Evolutionary conservation across 2,113 vertebrate species (phyloP).

Genomic region (Epinephelus fuscoguttatus): DNA sequence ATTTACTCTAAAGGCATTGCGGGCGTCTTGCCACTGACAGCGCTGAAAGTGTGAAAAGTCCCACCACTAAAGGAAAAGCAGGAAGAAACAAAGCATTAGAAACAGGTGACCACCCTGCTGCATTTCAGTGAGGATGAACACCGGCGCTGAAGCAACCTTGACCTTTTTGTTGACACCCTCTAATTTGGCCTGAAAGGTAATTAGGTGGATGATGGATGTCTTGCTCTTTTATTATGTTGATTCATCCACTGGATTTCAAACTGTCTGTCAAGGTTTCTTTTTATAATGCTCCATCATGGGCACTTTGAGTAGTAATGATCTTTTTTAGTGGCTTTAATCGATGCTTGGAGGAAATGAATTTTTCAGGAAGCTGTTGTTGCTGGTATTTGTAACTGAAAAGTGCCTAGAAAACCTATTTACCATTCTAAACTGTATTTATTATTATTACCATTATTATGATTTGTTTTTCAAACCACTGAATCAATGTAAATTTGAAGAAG

Average conservation of each 20-base stretch:
- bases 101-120: slow-evolving; percentile 15
- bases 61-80: not conserved
- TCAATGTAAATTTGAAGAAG: not conserved
- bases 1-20: too few species aligned
- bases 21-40: slow-evolving; percentile 4
- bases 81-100: slow-evolving; percentile 26
- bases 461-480: not conserved
- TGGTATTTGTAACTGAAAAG: slow-evolving; percentile 8
- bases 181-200: slow-evolving; percentile 77
- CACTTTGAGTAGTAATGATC: slow-evolving; percentile 35
- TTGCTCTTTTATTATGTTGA: slow-evolving; percentile 75
- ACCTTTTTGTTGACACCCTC: slow-evolving; percentile 66
- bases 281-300: slow-evolving; percentile 57
- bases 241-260: slow-evolving; percentile 64
- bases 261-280: slow-evolving; percentile 57
- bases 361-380: too few species aligned
- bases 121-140: slow-evolving; percentile 42
- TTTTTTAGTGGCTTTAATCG: slow-evolving; percentile 59
- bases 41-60: slow-evolving; percentile 19
- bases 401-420: not conserved
- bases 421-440: too few species aligned
- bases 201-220: slow-evolving; percentile 73
- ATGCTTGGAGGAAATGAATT: slow-evolving; percentile 15
- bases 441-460: too few species aligned
- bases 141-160: slow-evolving; percentile 47